These are phyloP conservation scores for Luperina nickerlii DNA, from an alignment of 2,888 invertebrate genomes.

Conservation along the genomic window DNA sequence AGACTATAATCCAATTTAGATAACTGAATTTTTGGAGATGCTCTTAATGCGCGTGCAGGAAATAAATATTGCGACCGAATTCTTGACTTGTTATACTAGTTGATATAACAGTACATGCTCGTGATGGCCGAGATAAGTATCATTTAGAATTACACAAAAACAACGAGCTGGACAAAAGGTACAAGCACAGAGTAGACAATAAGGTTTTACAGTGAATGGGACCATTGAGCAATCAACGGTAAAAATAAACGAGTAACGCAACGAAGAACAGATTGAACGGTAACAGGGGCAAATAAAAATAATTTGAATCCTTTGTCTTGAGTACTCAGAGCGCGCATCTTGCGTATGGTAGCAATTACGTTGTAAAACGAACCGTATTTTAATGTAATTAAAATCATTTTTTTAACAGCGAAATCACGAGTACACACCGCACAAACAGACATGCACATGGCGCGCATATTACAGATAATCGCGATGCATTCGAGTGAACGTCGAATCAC, in stretches of 20 bases:
- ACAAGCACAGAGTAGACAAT: constrained; percentile 75
- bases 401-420: constrained; percentile 56
- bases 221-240: constrained; percentile 79
- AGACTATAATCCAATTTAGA: constrained; percentile 77
- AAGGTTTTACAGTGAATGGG: constrained; percentile 73
- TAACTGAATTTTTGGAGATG: constrained; percentile 75
- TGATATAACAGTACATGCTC: constrained; percentile 82
- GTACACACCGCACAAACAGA: constrained; percentile 57
- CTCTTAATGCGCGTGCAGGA: constrained; percentile 70
- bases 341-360: constrained; percentile 59
- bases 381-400: constrained; percentile 68
- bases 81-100: constrained; percentile 75
- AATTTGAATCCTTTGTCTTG: constrained; percentile 65
- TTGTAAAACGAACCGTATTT: constrained; percentile 63
- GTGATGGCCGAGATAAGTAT: constrained; percentile 81
- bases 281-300: constrained; percentile 68
- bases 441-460: constrained; percentile 69
- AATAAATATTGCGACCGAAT: constrained; percentile 78
- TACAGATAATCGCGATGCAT: constrained; percentile 74
- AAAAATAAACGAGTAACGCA: constrained; percentile 76
- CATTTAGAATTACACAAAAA: constrained; percentile 79
- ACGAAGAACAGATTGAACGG: constrained; percentile 70
- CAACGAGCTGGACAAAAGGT: constrained; percentile 75
- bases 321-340: constrained; percentile 49
- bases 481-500: constrained; percentile 76